Base-by-base conservation (phyloP, 2,888 invertebrate genomes). In the Hydraecia micacea region DNA sequence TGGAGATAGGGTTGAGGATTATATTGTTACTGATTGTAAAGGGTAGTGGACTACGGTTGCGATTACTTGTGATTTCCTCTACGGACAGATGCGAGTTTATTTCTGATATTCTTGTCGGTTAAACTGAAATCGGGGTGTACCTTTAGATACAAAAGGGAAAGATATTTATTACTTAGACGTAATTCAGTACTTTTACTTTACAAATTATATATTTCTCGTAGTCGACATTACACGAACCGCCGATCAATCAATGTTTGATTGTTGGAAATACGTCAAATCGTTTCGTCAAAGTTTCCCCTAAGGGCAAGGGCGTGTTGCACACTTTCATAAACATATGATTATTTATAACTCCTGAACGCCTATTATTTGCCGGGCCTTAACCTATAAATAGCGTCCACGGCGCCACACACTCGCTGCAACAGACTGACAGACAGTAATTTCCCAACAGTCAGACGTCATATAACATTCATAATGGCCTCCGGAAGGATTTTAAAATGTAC, bases 401-500 rank as follows among this genome's bases (percentile, higher is more conserved):
- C 88, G 88, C 86, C 86, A 79, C 82, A 63, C 82, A 86, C 85
- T 70, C 79, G 76, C 80, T 68, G 73, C 58, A 74, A 81, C 76
- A 81, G 83, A 89, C 85, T 85, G 89, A 89, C 89, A 87, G 88
- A 87, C 87, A 87, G 88, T 86, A 83, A 90, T 88, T 88, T 83
- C 84, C 90, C 86, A 79, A 71, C 85, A 85, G 84, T 85, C 90
- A 87, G 88, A 87, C 90, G 86, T 88, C 90, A 89, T 91, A 91
- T 92, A 91, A 92, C 88, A 90, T 91, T 91, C 90, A 92, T 93
- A 91, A 92, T 91, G 88, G 89, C 90, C 86, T 90, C 88, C 91
- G 91, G 91, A 92, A 91, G 89, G 89, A 90, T 91, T 92, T 90
- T 88, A 91, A 91, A 92, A 90, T 87, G 79, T 70, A 69, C 79